Evolutionary conservation across 2,113 vertebrate genomes (phyloP), one percentile per base, ranked within the genome.

Genomic region (Muntiacus reevesi): DNA sequence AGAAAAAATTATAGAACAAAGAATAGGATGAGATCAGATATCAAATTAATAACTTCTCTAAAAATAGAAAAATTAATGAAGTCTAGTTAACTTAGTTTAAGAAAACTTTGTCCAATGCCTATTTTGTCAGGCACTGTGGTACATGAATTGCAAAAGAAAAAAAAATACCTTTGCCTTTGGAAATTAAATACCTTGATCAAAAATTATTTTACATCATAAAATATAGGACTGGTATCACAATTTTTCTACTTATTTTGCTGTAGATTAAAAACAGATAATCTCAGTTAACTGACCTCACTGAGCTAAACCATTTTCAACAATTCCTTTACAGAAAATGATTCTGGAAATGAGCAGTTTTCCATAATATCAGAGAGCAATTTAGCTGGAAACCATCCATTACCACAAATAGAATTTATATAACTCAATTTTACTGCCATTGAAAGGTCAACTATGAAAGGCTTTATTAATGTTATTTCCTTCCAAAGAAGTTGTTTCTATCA

Each of bases 401-500:
- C 33, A 76, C 94, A 78, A 83, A 90, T 40, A 83, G 57, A 93
- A 94, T 93, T 95, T 95, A 85, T 83, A 52, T 60, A 81, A 55
- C 36, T 97, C 88, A 78, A 64, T 89, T 96, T 84, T 43, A 76
- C 17, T 76, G n/a, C 67, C 36, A 93, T 40, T 50, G 40, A 95
- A 95, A 96, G 59, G 89, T 96, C 83, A 96, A 90, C 95, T 78
- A 76, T 40, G 30, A 95, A 97, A 96, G 25, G 4, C 17, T 93
- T 96, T 86, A 82, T 86, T 82, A 92, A 92, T 76, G 57, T 27
- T 40, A 94, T 76, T 95, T 97, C 14, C 27, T 94, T 95, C 97
- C 10, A 55, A 79, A 95, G 28, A 94, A 91, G 21, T 74, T 81
- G 17, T 84, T 95, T 88, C 76, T 85, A 67, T 91, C 74, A 91